A percentile compares a stretch with the other conserved stretches of the same genome.
These are phyloP conservation scores for Hirundichthys speculiger DNA, from an alignment of 2,113 vertebrate genomes.

Conservation along the genomic window DNA sequence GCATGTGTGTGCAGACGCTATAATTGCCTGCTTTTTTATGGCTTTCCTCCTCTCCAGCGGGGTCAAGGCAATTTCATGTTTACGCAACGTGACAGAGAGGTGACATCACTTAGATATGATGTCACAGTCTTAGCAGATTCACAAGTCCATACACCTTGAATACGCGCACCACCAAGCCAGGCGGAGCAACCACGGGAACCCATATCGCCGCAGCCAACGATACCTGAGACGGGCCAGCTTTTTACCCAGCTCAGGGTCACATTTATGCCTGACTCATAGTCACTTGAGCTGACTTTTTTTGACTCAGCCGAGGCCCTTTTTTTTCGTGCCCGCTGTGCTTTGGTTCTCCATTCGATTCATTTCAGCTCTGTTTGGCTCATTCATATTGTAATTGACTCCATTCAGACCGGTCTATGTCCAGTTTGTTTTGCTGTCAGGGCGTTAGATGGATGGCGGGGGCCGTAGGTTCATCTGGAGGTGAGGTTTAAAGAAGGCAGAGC, in stretches of 20 bases:
- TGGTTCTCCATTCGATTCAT: conserved; percentile 58
- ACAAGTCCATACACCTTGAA: conserved; percentile 45
- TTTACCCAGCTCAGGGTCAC: conserved; percentile 44
- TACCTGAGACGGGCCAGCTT: conserved; percentile 47
- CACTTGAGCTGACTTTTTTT: conserved; percentile 53
- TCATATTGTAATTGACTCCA: conserved; percentile 78
- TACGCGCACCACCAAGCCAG: conserved; percentile 23
- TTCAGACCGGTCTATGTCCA: conserved; percentile 73
- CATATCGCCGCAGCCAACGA: conserved; percentile 25
- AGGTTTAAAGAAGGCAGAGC: conserved; percentile 64
- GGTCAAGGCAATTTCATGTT: conserved; percentile 64
- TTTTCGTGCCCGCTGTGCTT: conserved; percentile 52
- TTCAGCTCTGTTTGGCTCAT: conserved; percentile 72
- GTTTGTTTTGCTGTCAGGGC: conserved; percentile 78
- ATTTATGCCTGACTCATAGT: conserved; percentile 62
- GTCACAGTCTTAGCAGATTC: conserved; percentile 56
- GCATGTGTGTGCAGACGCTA: conserved; percentile 35
- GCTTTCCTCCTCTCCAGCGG: conserved; percentile 43
- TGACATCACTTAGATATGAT: conserved; percentile 75
- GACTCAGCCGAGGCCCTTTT: conserved; percentile 42
- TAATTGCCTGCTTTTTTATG: conserved; percentile 60
- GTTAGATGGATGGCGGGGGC: conserved; percentile 71
- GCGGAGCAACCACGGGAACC: conserved; percentile 36
- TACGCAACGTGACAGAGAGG: conserved; percentile 48
- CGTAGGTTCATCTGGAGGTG: conserved; percentile 78